Evolutionary conservation across 2,888 invertebrate genomes (phyloP).

Genomic region (Neoscelio sp.): DNA sequence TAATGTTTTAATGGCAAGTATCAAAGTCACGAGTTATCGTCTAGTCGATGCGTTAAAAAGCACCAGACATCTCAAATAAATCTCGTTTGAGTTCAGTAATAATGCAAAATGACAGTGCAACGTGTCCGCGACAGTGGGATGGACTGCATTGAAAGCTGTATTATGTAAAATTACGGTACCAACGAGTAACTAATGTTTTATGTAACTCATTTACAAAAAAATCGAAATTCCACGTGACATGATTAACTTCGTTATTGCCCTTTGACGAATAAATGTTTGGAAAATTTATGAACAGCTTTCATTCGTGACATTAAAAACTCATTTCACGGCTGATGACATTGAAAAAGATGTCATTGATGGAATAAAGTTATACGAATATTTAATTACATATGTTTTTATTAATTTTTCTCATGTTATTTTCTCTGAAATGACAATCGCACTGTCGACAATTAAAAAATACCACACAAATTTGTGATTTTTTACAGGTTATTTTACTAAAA

Average conservation of each 20-base stretch:
- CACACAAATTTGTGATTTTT: no score
- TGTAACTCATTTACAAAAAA: constrained; percentile 47
- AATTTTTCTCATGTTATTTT: no score
- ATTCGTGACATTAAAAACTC: constrained; percentile 28
- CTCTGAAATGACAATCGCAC: no score
- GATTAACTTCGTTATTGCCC: constrained; percentile 50
- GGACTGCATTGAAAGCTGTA: constrained; percentile 48
- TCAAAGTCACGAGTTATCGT: constrained; percentile 39
- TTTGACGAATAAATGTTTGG: constrained; percentile 45
- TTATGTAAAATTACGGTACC: constrained; percentile 58
- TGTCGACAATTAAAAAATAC: no score
- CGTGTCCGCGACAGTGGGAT: constrained; percentile 40
- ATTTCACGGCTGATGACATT: constrained; percentile 34
- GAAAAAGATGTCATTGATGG: constrained; percentile 17
- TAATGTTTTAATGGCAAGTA: constrained; percentile 40
- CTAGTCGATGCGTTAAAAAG: constrained; percentile 37
- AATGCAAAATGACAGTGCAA: constrained; percentile 55
- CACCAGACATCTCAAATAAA: constrained; percentile 55
- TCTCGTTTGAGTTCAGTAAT: constrained; percentile 50
- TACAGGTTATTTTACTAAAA: no score
- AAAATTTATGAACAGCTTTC: constrained; percentile 40
- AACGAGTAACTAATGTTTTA: constrained; percentile 49
- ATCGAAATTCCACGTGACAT: constrained; percentile 45
- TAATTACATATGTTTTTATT: no score
- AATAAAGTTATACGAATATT: not conserved